Conservation (phyloP, 2,797 vertebrate genomes). For the Notoglanidium macrostoma region DNA sequence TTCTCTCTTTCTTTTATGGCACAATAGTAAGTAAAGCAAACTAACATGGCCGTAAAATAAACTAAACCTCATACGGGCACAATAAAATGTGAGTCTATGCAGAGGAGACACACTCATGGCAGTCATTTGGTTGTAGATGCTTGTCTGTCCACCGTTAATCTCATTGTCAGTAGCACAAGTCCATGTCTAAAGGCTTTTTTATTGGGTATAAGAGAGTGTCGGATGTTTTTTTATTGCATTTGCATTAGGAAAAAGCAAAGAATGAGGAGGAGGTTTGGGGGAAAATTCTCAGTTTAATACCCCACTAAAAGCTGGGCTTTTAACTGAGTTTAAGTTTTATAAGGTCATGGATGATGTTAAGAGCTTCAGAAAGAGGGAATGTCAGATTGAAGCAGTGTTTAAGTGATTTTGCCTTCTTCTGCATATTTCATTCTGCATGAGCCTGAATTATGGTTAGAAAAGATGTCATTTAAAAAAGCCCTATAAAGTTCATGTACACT, state of each 20-base stretch:
- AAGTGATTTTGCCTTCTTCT: conserved; percentile 19
- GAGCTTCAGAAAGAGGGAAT: conserved; percentile 22
- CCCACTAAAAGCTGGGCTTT: conserved; percentile 38
- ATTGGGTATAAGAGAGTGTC: conserved; percentile 1
- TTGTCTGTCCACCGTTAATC: conserved; percentile 16
- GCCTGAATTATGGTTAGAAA: conserved; percentile 2
- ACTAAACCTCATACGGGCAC: not conserved
- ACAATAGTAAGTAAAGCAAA: conserved; percentile 9
- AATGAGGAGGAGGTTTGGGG: not conserved
- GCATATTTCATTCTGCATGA: not conserved
- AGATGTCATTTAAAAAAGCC: not conserved
- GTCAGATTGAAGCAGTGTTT: conserved; percentile 8
- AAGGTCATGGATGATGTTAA: conserved; percentile 31
- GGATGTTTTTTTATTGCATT: conserved; percentile 37
- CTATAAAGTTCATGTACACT: not conserved
- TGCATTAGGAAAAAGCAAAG: conserved; percentile 24
- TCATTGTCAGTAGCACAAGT: conserved; percentile 16
- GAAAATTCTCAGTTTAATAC: conserved; percentile 12
- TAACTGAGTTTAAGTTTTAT: conserved; percentile 44
- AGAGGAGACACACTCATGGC: conserved; percentile 12
- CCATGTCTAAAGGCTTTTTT: conserved; percentile 11
- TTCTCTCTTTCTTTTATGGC: not conserved
- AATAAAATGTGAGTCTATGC: conserved; percentile 20
- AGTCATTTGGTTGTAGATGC: conserved; percentile 10
- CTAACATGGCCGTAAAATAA: conserved; percentile 21